Percentiles rank a stretch among this genome's conserved stretches.
Conservation (phyloP, 2,888 invertebrate genomes). For the Troides helena region DNA sequence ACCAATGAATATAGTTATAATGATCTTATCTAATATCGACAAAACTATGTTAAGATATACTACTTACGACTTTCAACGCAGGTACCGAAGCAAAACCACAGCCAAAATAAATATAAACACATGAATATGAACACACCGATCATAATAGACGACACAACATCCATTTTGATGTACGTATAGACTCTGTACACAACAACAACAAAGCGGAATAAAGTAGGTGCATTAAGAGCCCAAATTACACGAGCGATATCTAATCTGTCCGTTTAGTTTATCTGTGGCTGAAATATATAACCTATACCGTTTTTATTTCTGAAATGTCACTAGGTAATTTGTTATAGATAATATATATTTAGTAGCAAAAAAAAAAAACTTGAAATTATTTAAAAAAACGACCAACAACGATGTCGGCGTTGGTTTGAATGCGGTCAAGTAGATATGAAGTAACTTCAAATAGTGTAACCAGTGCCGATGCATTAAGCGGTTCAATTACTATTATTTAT, state of each 20-base stretch:
- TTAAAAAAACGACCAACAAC: slow-evolving; percentile 12
- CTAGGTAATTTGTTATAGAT: too few species aligned
- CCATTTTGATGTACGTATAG: slow-evolving; percentile 42
- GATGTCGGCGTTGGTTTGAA: slow-evolving; percentile 9
- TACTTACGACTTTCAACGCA: slow-evolving; percentile 59
- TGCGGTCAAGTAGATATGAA: slow-evolving; percentile 5
- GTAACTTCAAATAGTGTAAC: slow-evolving; percentile 8
- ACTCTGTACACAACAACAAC: neutral
- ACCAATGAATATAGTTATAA: too few species aligned
- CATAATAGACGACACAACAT: slow-evolving; percentile 47
- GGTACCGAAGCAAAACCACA: slow-evolving; percentile 70
- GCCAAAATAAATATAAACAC: slow-evolving; percentile 63
- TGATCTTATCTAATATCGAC: too few species aligned
- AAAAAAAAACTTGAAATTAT: neutral
- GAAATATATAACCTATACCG: slow-evolving; percentile 4
- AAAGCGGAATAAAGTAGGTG: neutral
- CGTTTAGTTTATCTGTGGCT: slow-evolving; percentile 18
- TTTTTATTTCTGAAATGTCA: neutral
- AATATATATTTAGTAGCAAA: too few species aligned
- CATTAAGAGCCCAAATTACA: neutral
- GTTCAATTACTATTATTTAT: neutral
- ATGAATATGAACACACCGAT: slow-evolving; percentile 52
- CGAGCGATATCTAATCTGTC: slow-evolving; percentile 21
- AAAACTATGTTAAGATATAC: neutral
- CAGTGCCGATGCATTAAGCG: slow-evolving; percentile 10